A percentile compares a stretch with the other conserved stretches of the same genome.
These are phyloP conservation scores for Microplitis manilae DNA, from an alignment of 2,888 invertebrate species.

Conservation along the genomic window DNA sequence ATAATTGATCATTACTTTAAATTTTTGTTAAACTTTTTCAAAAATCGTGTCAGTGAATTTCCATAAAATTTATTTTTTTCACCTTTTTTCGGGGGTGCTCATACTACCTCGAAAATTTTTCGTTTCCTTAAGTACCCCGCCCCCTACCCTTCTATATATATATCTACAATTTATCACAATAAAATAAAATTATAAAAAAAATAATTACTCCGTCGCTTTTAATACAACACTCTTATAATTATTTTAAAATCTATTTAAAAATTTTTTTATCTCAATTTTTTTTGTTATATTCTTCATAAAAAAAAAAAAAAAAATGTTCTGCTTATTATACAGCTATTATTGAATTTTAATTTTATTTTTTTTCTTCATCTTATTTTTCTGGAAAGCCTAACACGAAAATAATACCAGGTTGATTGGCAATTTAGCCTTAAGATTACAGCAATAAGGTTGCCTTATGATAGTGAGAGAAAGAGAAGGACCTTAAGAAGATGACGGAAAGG, in stretches of 20 bases:
- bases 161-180: too few species aligned
- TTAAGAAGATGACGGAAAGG: constrained; percentile 18
- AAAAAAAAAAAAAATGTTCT: neutral
- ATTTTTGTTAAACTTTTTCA: too few species aligned
- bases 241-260: neutral
- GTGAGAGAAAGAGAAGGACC: constrained; percentile 29
- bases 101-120: too few species aligned
- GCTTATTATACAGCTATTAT: neutral
- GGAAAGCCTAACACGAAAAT: constrained; percentile 67
- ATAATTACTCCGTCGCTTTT: neutral
- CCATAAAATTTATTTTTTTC: too few species aligned
- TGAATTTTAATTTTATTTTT: constrained; percentile 36
- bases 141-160: too few species aligned
- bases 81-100: too few species aligned
- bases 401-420: constrained; percentile 69
- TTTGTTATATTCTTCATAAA: neutral
- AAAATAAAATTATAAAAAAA: too few species aligned
- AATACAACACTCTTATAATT: neutral
- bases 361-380: constrained; percentile 44
- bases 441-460: constrained; percentile 52
- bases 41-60: too few species aligned
- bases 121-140: too few species aligned
- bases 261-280: neutral
- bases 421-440: constrained; percentile 67
- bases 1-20: too few species aligned